Conservation (phyloP, 1,140 invertebrate genomes). For the Zelostemma sp. region DNA sequence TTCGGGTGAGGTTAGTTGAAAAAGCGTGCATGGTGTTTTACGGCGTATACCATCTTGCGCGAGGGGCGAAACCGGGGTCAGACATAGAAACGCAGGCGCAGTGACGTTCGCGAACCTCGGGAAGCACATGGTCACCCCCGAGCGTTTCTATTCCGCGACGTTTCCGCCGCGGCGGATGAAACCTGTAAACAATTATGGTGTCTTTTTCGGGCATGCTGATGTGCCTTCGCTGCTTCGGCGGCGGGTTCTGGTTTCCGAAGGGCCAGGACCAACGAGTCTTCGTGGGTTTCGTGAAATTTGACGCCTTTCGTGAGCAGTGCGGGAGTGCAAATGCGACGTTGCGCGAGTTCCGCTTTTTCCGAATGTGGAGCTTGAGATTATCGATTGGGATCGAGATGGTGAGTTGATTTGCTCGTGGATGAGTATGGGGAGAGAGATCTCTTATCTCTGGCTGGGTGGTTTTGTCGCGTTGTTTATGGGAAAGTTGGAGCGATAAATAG, state of each 20-base stretch:
- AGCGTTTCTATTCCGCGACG: conserved; percentile 45
- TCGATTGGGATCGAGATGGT: conserved; percentile 13
- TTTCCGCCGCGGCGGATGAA: conserved; percentile 29
- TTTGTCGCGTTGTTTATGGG: neutral
- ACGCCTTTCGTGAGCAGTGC: conserved; percentile 21
- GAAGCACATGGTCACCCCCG: conserved; percentile 63
- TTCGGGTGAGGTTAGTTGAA: conserved; percentile 29
- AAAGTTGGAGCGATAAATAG: too few species aligned
- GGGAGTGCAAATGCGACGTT: conserved; percentile 17
- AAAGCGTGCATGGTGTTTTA: conserved; percentile 46
- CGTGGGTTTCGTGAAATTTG: conserved; percentile 8
- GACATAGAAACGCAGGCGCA: conserved; percentile 65
- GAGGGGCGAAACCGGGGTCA: conserved; percentile 54
- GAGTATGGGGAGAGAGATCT: neutral
- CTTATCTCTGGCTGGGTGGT: neutral
- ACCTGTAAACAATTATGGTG: conserved; percentile 52
- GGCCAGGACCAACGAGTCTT: conserved; percentile 7
- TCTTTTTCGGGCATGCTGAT: conserved; percentile 14
- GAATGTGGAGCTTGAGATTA: neutral
- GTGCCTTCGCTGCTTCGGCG: conserved; percentile 9
- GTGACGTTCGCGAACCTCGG: conserved; percentile 58
- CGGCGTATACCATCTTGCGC: conserved; percentile 52
- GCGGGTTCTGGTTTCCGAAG: conserved; percentile 7
- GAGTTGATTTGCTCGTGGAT: conserved; percentile 9
- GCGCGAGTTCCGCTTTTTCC: conserved; percentile 15